Base-by-base conservation (phyloP, 2,113 vertebrate species). In the Smithornis capensis region DNA sequence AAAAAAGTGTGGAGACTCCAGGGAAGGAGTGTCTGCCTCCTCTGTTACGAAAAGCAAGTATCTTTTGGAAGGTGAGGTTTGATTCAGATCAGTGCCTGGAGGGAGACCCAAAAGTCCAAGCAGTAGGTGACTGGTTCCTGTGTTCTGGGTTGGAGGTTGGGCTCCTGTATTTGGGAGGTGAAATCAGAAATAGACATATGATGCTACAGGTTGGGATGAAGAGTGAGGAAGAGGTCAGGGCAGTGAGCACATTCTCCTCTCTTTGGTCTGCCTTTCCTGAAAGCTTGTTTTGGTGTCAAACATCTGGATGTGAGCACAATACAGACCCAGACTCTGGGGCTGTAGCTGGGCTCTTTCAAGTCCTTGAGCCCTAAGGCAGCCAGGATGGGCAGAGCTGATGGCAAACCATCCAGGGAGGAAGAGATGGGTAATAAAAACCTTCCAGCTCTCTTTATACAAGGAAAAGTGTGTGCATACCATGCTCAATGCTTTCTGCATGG, bases 381-480 rank as follows among this genome's bases (percentile, higher is more conserved):
- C 25, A 28, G 69, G 19, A 27, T 53, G 55, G 63, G n/a, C 52
- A 91, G 45, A 94, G 44, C 25, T 65, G 33, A 31, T 78, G 56
- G 57, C 38, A 69, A 23, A 45, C 45, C 50, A n/a, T 28, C 35
- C 71, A 70, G 57, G 21, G 35, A 84, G 64, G 68, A 86, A 49
- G 42, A 37, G 12, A 23, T n/a, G 22, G 29, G 11, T 52, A 44
- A 50, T 4, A 14, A 56, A 64, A 83, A 76, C 8, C 15, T 24
- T 57, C 62, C 2, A 0, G 7, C 28, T 78, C 11, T 17, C 19
- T 79, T 81, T 50, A 6, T 16, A 4, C 2, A 9, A 10, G 10
- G 24, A 28, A 10, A 53, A 62, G 6, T 17, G 2, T 0, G 0
- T 47, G 4, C 14, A 2, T n/a, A 14, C 8, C 8, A 24, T 29